Evolutionary conservation across 2,797 vertebrate species (phyloP), one percentile per base, ranked within the genome.

Genomic region (Urocyon cinereoargenteus): DNA sequence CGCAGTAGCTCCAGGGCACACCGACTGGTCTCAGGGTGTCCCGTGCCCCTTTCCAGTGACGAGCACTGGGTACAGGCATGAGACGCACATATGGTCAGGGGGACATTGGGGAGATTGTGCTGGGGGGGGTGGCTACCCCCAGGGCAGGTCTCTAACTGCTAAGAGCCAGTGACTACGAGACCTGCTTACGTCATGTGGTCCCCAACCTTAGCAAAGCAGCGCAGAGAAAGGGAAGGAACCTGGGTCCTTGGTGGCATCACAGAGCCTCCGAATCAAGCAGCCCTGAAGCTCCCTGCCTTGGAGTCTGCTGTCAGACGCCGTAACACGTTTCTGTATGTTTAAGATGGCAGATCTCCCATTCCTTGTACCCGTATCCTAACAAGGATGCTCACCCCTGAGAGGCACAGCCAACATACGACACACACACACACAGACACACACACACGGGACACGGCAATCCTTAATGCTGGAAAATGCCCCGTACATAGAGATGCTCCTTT

Each of bases 301-400:
- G 49, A 36, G 59, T 24, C 19, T 90, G 15, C 49, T 40, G 24
- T 3, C 14, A 59, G 53, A 75, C 40, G 16, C 73, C 14, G 1
- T 10, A 10, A 40, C 4, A 66, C 5, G 1, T 66, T 62, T 85
- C 77, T 51, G 40, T 31, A 31, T 45, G n/a, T 66, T 66, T 24
- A n/a, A 45, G 31, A 75, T 2, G 15, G 64, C n/a, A 66, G 19
- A 66, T 75, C 40, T 86, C 49, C 36, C 61, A 64, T 22, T 77
- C 49, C 66, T 77, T 70, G 22, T 3, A 77, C 59, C 66, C 57
- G 4, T 62, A 57, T 75, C 40, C 49, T 75, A 49, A 49, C 24
- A 49, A 2, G 28, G 24, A 95, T 83, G 77, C 72, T 92, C 81
- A 94, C 78, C 85, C 62, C 70, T 90, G 87, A 95, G 72, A 91